Base-by-base conservation (phyloP, 2,113 vertebrate species). In the Phyllostomus hastatus region DNA sequence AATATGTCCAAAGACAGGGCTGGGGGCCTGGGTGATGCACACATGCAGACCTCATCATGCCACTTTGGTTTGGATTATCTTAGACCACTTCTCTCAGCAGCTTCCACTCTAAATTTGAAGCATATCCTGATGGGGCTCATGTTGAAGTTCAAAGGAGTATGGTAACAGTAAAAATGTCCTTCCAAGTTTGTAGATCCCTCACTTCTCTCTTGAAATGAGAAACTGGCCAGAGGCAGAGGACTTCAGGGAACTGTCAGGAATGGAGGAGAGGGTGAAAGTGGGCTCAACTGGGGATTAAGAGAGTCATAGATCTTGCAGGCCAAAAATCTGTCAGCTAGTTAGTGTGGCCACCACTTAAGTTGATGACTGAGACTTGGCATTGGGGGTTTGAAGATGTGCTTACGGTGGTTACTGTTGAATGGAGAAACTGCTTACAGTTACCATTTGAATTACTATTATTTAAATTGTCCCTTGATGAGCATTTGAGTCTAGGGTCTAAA, bases 141-240 rank as follows among this genome's bases (percentile, higher is more conserved):
- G 76, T 69, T 20, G 41, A 91, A 94, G 48, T 92, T 90, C 93
- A 97, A 92, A 97, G 88, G 76, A 95, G 2, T n/a, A 28, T 95
- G 72, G 46, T 48, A 90, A 95, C 84, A 90, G 92, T 94, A 82
- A 88, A 95, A 96, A 90, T 88, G 81, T 85, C 81, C 90, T 88
- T 85, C 35, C n/a, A 28, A 14, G 52, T 84, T 61, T 81, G 66
- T 64, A 64, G 38, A 24, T 85, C 28, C n/a, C 33, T 93, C 35
- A 91, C 67, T 57, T 94, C 43, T 89, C 59, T 92, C 48, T 91
- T 28, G 70, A 86, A 93, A 84, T 7, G 80, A 88, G 94, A 75
- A 90, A 73, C 11, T 94, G 69, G n/a, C 59, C 66, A 72, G 87
- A 95, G 75, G 59, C 76, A 76, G 72, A 35, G 4, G 31, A n/a